Conservation (phyloP, 2,113 vertebrate species). For the Chamaetylas fuelleborni region DNA sequence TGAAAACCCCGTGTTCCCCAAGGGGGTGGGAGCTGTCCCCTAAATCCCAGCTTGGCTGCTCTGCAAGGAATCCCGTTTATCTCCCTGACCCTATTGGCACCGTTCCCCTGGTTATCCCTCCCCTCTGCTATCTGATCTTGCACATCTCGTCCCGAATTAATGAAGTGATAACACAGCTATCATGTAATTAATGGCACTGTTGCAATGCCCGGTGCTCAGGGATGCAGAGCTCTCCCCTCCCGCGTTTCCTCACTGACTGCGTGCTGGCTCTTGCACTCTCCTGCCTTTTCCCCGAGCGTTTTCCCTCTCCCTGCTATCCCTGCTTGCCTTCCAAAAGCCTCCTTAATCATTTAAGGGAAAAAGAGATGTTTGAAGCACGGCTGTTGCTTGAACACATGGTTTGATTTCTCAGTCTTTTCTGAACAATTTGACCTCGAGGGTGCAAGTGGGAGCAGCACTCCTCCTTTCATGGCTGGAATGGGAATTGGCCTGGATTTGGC, state of each 20-base stretch:
- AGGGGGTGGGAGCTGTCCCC: neutral
- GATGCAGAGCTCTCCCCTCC: neutral
- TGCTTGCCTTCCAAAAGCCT: neutral
- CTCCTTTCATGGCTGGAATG: neutral
- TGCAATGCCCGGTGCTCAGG: neutral
- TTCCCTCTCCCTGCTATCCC: neutral
- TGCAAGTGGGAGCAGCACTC: neutral
- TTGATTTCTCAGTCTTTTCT: neutral
- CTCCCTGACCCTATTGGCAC: neutral
- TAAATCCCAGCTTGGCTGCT: neutral
- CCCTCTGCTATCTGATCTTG: slow-evolving; percentile 45
- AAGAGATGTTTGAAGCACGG: neutral
- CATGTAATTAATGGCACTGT: neutral
- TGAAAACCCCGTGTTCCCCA: neutral
- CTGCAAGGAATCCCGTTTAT: neutral
- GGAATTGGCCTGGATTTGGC: neutral
- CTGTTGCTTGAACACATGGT: neutral
- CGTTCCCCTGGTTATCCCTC: neutral
- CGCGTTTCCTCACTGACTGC: neutral
- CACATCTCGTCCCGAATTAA: neutral
- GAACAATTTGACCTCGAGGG: neutral
- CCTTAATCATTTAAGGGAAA: neutral
- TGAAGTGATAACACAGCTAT: neutral
- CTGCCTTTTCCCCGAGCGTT: neutral
- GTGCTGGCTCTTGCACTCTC: neutral